Evolutionary conservation across 2,113 vertebrate species (phyloP), one percentile per base, ranked within the genome.

Genomic region (Azemiops feae): DNA sequence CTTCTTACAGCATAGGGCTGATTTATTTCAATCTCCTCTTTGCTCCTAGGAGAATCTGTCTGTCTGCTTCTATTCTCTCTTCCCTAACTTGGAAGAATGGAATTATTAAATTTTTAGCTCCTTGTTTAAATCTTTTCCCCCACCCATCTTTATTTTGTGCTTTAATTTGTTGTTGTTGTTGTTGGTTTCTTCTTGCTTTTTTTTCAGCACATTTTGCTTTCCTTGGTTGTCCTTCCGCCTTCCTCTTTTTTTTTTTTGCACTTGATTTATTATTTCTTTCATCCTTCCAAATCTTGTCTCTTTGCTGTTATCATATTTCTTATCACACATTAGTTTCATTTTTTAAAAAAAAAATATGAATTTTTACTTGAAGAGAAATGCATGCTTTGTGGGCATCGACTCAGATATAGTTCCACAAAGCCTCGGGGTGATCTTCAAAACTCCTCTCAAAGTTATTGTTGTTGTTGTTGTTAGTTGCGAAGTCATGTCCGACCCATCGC

Each of bases 51-150:
- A 95, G 88, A 93, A 47, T 34, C n/a, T 34, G 0, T 92, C 85
- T 96, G 94, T 60, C 92, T 96, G 93, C 90, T 58, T 89, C 69
- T 93, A 94, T 94, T 94, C 94, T 95, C 94, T 95, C 89, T 94
- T 95, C 89, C 94, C 94, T 95, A 94, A 94, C 91, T 87, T 95
- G 93, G 93, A 96, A 95, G 85, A 96, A 96, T 89, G 94, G 94
- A 96, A 89, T 95, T 94, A 96, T 95, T 96, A 94, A 92, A 96
- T 95, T 94, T 97, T 96, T 96, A 95, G 91, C 95, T 91, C 94
- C 92, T 89, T 91, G 47, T 95, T 95, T 96, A 94, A 96, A 53
- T 1, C 39, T 23, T 25, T 95, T 92, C 94, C 89, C 94, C 95
- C 95, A 86, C 93, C 94, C 27, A 0, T 91, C 45, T 54, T 85